Evolutionary conservation across 2,113 vertebrate genomes (phyloP), one percentile per base, ranked within the genome.

Genomic region (Taurulus bubalis): DNA sequence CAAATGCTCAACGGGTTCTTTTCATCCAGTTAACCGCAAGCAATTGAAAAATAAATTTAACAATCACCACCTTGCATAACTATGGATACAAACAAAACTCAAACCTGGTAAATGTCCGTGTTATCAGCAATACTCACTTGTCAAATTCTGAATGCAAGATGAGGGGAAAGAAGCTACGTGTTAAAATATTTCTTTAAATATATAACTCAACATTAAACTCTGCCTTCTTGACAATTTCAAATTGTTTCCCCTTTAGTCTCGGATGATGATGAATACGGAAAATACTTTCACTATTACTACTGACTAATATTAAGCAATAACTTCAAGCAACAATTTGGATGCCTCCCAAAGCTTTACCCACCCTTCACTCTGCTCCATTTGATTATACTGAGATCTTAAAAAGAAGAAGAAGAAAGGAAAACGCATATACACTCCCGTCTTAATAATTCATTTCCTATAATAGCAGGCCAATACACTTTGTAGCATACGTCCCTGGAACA

Each of bases 21-120:
- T 93, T 94, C 81, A 91, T 88, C 90, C 93, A 89, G 82, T 89
- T 79, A 79, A 87, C 75, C 76, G 90, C 77, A 87, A 90, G 90
- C 86, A 87, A 89, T 84, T 85, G 70, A 84, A 82, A 89, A 68
- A 93, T 53, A 84, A 87, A 82, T 77, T 2, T 56, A 79, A 88
- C 75, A 89, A 87, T 90, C 78, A 89, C 71, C 49, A 87, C 36
- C 87, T 89, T 51, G 67, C 32, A 79, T 78, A 77, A 58, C 28
- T 49, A 40, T 12, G 16, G 10, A 32, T 8, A 70, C 8, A 12
- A 32, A 71, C 6, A 51, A 65, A 53, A 49, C 49, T 30, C n/a
- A 59, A n/a, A 36, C 26, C 6, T 9, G 30, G 32, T 16, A 22
- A 40, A 65, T 4, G 22, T 28, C 18, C 49, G 4, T 0, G 8